Conservation (phyloP, 2,888 invertebrate species). For the Lymantria dispar region DNA sequence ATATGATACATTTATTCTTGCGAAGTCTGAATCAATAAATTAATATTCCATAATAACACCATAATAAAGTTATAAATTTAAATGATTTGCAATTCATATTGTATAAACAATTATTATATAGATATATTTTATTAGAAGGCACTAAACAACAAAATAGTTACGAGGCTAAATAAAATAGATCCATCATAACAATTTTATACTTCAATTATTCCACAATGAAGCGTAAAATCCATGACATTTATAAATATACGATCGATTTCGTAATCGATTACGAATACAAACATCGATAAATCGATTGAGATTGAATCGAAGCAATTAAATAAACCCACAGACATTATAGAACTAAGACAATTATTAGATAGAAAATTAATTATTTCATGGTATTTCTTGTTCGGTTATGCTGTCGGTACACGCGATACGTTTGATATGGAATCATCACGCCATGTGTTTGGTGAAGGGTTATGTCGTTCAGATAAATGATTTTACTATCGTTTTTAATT, state of each 20-base stretch:
- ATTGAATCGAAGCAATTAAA: conserved; percentile 43
- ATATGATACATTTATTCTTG: background rate
- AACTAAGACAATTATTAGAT: conserved; percentile 43
- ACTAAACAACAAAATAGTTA: conserved; percentile 9
- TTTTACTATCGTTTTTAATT: conserved; percentile 31
- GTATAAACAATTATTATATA: background rate
- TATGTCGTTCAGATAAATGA: conserved; percentile 49
- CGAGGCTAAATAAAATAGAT: conserved; percentile 30
- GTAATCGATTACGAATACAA: conserved; percentile 55
- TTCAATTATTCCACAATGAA: conserved; percentile 51
- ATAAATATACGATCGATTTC: conserved; percentile 56
- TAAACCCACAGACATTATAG: conserved; percentile 48
- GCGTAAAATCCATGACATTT: conserved; percentile 62
- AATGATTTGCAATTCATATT: background rate
- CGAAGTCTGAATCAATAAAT: background rate
- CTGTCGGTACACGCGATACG: conserved; percentile 55
- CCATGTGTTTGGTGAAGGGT: conserved; percentile 47
- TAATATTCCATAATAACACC: background rate
- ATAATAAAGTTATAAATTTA: background rate
- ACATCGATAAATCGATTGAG: conserved; percentile 45
- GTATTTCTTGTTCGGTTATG: conserved; percentile 43
- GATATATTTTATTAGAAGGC: background rate
- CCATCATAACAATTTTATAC: conserved; percentile 33
- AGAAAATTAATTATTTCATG: conserved; percentile 47
- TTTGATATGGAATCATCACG: conserved; percentile 47